Base-by-base conservation (phyloP, 2,888 invertebrate species). In the Catocala fraxini region DNA sequence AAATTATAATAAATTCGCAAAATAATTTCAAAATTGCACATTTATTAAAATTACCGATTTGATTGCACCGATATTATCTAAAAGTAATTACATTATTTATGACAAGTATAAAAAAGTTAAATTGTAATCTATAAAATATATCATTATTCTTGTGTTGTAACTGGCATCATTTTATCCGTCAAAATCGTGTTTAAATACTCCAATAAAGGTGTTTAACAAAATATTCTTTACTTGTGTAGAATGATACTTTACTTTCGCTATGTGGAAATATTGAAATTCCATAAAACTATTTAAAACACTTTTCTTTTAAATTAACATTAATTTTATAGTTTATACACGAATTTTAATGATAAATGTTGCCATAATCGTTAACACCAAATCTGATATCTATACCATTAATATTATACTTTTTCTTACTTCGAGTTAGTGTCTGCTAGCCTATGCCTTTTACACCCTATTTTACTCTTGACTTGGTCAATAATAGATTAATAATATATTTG, bases 361-460 rank as follows among this genome's bases (percentile, higher is more conserved):
- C 52, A 59, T 5, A 13, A 54, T 46, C 41, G 10, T 56, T 39
- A 56, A 63, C 54, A 68, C 55, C 62, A 64, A 59, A 60, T 42
- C 34, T 35, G 12, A 51, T 41, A 54, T 51, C 12, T 46, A 9
- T 51, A 59, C 43, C 34, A 47, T 25, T 56, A 51, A 53, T 43
- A 53, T 12, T 25, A 43, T 51, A 39, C 49, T 45, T 58, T 0
- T 63, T 60, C 51, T 45, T 12, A 65, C 45, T 69, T 79, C 68
- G 68, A 70, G 70, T 71, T 90, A 90, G 89, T 85, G 82, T 90
- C 87, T 89, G 90, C 88, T 90, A 90, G 90, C 85, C 86, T 86
- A 79, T 72, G 84, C 83, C 82, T 84, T 80, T 79, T 67, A 81
- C 75, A 76, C 73, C 75, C 77, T 79, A 75, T 79, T 81, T 83